These are phyloP conservation scores for Rhincodon typus DNA, from an alignment of 2,797 vertebrate genomes.

Conservation along the genomic window DNA sequence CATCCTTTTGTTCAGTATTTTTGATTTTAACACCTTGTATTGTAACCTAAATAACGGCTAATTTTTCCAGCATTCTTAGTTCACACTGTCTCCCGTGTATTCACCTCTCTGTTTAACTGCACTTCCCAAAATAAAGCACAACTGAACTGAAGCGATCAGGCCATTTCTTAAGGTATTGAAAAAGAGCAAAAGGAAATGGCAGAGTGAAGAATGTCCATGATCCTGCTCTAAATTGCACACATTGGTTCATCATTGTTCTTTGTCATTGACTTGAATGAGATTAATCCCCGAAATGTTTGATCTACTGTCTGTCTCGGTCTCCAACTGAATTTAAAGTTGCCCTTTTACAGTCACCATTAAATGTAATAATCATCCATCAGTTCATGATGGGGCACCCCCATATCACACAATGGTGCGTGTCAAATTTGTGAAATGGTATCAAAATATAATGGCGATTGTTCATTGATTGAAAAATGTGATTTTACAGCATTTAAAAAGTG, in stretches of 20 bases:
- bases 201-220: not conserved
- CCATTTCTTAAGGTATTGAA: not conserved
- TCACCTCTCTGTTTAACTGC: not conserved
- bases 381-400: not conserved
- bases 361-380: not conserved
- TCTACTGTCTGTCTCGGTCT: not conserved
- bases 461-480: not conserved
- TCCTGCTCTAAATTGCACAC: not conserved
- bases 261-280: not conserved
- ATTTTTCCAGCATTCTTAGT: not conserved
- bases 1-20: not conserved
- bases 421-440: not conserved
- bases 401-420: not conserved
- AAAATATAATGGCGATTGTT: not conserved
- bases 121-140: not conserved
- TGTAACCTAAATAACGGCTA: not conserved
- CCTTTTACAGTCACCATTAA: not conserved
- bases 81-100: not conserved
- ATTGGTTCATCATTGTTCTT: not conserved
- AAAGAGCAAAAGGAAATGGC: not conserved
- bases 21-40: not conserved
- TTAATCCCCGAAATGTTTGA: not conserved
- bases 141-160: not conserved
- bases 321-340: not conserved
- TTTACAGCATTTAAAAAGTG: not conserved